Evolutionary conservation across 2,888 invertebrate genomes (phyloP), one percentile per base, ranked within the genome.

Genomic region (Scotopteryx bipunctaria): DNA sequence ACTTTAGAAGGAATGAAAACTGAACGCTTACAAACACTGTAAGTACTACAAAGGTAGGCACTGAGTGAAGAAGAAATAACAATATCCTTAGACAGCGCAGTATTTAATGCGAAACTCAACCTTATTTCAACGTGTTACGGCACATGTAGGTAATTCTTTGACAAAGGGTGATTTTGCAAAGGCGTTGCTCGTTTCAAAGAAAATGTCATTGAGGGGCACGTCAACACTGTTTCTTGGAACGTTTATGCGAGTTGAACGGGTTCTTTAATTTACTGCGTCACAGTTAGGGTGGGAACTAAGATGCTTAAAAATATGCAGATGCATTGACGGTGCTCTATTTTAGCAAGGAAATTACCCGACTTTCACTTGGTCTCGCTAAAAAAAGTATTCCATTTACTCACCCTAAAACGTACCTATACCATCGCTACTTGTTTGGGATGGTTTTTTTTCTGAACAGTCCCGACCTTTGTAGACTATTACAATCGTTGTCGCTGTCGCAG

Each of bases 31-130:
- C 64, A 66, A 66, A 68, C 66, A 67, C 55, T 57, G 67, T 69
- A 73, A 69, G 68, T 59, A 68, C 45, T 48, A 52, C 64, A 67
- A 70, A 69, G 69, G 72, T 68, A 66, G 66, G 65, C 63, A 67
- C 64, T 68, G 67, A 73, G 67, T 61, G 70, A 67, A 67, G 64
- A 60, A 71, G 65, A 72, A 73, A 77, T 75, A 74, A 76, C 69
- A 73, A 69, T 75, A 73, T 71, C 63, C 66, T 71, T 68, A 44
- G 40, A 42, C 6, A 44, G 15, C 11, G n/a, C 35, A 8, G 6
- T 5, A 33, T 25, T 8, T 16, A 21, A 11, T 3, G 11, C 6
- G 14, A 50, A 46, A 43, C 23, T 36, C 11, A 40, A 50, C 58
- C 49, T 47, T 49, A 53, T 37, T 9, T 2, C 23, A 1, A 5